Evolutionary conservation across 1,140 invertebrate genomes (phyloP), one percentile per base, ranked within the genome.

Genomic region (Drosophila prosaltans): DNA sequence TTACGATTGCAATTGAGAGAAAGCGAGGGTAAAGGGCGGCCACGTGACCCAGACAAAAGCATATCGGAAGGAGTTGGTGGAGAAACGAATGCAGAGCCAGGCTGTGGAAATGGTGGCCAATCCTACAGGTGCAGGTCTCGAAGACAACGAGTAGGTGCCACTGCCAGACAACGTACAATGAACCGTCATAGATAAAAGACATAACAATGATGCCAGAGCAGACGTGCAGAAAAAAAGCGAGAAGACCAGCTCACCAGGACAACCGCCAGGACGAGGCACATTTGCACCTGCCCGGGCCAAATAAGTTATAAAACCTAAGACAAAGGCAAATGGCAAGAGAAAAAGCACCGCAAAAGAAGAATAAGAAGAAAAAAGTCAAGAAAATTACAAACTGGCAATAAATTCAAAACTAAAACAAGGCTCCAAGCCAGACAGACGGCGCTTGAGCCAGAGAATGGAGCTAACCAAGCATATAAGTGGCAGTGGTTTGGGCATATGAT

Each of bases 331-430:
- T 62, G 62, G 66, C 58, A 60, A 74, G 28, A 24, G 40, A 64
- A 45, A 24, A 64, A 45, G 16, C 48, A 57, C 30, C 68, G 61
- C 51, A 54, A 58, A 24, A 67, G 45, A 36, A 72, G 32, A 70
- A 30, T 28, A 16, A 16, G 16, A 16, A 16, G 16, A 68, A 55
- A 36, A 68, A 68, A 39, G 62, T 62, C 24, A 64, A 71, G 68
- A 73, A 78, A 86, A 89, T 78, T 89, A 81, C 78, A 75, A 89
- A 88, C 89, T 84, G 78, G 84, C 84, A 89, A 88, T 88, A 88
- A 88, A 89, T 88, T 88, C 84, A 89, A 88, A 89, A 88, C 84
- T 83, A 88, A 88, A 88, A 88, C 77, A 84, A 88, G 80, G 43
- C 77, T 68, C 64, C 24, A 9, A 51, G 21, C 21, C 65, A 66